These are phyloP conservation scores for Hylaea fasciaria DNA, from an alignment of 2,888 invertebrate species.

Conservation along the genomic window DNA sequence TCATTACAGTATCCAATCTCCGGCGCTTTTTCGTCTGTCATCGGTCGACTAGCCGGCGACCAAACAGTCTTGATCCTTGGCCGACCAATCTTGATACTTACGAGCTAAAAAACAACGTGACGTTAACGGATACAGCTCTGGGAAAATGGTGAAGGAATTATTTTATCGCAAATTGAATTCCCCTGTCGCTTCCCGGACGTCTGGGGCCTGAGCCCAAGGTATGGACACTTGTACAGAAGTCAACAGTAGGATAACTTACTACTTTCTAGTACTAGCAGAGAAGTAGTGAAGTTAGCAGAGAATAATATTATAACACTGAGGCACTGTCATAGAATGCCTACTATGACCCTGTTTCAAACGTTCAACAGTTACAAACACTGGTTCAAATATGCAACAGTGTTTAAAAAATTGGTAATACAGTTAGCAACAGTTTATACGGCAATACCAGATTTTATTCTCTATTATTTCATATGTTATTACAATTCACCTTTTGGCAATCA, in stretches of 20 bases:
- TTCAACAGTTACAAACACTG: too few relatives aligned
- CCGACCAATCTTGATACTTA: conserved; percentile 19
- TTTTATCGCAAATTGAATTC: conserved; percentile 42
- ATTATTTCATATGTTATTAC: too few relatives aligned
- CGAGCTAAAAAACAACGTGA: conserved; percentile 27
- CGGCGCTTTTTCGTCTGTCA: conserved; percentile 5
- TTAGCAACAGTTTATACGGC: too few relatives aligned
- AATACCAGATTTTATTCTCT: too few relatives aligned
- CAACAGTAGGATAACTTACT: conserved; percentile 10
- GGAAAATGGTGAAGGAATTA: conserved; percentile 39
- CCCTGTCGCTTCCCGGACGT: conserved; percentile 20
- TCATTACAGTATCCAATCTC: conserved; percentile 21
- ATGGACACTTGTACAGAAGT: conserved; percentile 1
- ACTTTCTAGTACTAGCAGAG: background rate
- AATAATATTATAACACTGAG: too few relatives aligned
- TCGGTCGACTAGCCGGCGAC: conserved; percentile 2
- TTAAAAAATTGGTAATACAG: too few relatives aligned
- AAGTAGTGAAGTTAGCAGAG: too few relatives aligned
- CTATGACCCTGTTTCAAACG: too few relatives aligned
- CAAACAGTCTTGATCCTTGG: conserved; percentile 19
- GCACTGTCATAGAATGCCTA: too few relatives aligned
- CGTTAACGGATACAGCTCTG: conserved; percentile 21
- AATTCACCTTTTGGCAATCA: too few relatives aligned
- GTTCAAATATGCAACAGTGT: too few relatives aligned
- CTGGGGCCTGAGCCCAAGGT: conserved; percentile 2